These are phyloP conservation scores for Centrocercus urophasianus DNA, from an alignment of 2,113 vertebrate species.

Conservation along the genomic window DNA sequence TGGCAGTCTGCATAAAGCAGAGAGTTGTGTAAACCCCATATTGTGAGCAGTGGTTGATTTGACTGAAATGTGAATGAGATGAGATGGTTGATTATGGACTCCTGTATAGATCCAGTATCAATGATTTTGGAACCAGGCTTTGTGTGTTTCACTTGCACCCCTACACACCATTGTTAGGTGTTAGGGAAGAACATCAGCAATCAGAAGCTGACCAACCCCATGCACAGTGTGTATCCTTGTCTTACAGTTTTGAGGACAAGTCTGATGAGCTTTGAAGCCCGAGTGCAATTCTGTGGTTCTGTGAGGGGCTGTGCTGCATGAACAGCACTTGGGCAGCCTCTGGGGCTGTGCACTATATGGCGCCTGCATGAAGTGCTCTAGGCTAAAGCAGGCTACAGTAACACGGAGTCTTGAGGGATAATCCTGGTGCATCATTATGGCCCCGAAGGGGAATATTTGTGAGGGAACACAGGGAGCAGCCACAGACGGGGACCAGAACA, in stretches of 20 bases:
- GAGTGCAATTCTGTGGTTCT: not conserved
- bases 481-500: not conserved
- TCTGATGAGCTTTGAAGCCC: not conserved
- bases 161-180: not conserved
- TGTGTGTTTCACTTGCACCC: not conserved
- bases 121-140: not conserved
- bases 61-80: not conserved
- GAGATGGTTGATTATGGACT: not conserved
- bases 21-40: not conserved
- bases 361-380: not conserved
- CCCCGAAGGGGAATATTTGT: not conserved
- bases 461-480: rapidly evolving
- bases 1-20: not conserved
- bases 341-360: not conserved
- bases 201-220: not conserved
- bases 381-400: not conserved
- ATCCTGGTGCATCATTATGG: not conserved
- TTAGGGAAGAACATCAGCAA: not conserved
- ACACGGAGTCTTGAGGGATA: not conserved
- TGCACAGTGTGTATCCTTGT: too few relatives aligned
- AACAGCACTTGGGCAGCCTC: not conserved
- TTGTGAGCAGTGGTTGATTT: not conserved
- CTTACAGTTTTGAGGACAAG: not conserved
- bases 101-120: not conserved
- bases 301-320: not conserved